Conservation (phyloP, 2,888 invertebrate genomes). For the Scrobipalpa costella region DNA sequence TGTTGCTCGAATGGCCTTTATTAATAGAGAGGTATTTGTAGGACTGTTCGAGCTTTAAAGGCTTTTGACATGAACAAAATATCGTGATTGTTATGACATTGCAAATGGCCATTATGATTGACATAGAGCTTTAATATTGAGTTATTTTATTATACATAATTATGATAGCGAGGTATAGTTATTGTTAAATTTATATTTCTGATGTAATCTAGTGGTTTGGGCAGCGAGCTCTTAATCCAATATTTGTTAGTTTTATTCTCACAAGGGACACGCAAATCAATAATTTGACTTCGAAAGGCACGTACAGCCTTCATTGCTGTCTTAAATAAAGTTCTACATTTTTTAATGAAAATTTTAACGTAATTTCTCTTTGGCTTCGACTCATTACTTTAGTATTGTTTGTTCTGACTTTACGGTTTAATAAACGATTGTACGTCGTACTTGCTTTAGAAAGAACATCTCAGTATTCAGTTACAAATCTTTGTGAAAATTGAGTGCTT, state of each 20-base stretch:
- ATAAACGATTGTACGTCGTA: slow-evolving; percentile 3
- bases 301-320: not conserved
- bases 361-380: slow-evolving; percentile 6
- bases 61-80: slow-evolving; percentile 22
- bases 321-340: too few relatives aligned
- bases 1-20: slow-evolving; percentile 23
- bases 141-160: not conserved
- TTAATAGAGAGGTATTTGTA: slow-evolving; percentile 13
- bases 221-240: too few relatives aligned
- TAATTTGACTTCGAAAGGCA: too few relatives aligned
- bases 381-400: slow-evolving; percentile 11
- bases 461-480: slow-evolving; percentile 10
- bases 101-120: not conserved
- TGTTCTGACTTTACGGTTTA: slow-evolving; percentile 9
- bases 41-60: slow-evolving; percentile 7
- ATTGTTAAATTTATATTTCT: too few relatives aligned
- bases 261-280: too few relatives aligned
- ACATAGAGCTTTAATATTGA: not conserved
- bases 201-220: too few relatives aligned
- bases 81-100: slow-evolving; percentile 5
- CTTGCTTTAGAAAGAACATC: not conserved
- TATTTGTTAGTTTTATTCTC: too few relatives aligned
- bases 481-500: slow-evolving; percentile 17
- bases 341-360: too few relatives aligned
- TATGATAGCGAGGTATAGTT: not conserved